A percentile compares a stretch with the other conserved stretches of the same genome.
Evolutionary conservation across 2,888 invertebrate species (phyloP).

Genomic region (Dolichomitus sp.): DNA sequence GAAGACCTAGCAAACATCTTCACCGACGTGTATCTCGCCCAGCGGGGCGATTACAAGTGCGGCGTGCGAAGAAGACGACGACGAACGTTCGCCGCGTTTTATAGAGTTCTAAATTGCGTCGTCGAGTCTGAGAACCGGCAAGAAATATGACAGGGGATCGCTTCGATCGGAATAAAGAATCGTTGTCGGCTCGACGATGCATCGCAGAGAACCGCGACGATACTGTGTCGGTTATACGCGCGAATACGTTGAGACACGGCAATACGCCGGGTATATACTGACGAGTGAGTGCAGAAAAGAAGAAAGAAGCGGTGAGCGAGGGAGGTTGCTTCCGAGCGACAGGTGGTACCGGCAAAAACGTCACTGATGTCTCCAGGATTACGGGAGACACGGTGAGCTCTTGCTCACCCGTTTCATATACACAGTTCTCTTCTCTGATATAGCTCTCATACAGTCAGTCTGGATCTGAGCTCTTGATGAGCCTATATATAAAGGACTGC

Average conservation of each 20-base stretch:
- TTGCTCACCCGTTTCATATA: constrained; percentile 66
- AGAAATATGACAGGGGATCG: constrained; percentile 82
- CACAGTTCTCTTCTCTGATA: constrained; percentile 6
- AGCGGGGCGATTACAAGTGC: constrained; percentile 20
- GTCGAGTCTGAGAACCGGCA: constrained; percentile 74
- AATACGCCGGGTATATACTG: constrained; percentile 2
- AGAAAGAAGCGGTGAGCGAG: constrained; percentile 69
- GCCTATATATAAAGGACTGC: constrained; percentile 20
- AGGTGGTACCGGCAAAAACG: constrained; percentile 79
- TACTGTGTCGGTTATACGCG: constrained; percentile 7
- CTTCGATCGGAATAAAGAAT: constrained; percentile 80
- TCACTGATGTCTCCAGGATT: constrained; percentile 76
- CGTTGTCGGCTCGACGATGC: constrained; percentile 55
- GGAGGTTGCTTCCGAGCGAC: constrained; percentile 73
- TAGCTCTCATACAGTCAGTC: not conserved
- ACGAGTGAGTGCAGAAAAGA: constrained; percentile 54
- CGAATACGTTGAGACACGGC: constrained; percentile 3
- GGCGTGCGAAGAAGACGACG: constrained; percentile 28
- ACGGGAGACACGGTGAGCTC: constrained; percentile 62
- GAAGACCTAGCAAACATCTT: constrained; percentile 15
- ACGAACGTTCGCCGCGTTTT: constrained; percentile 59
- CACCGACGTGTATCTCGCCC: constrained; percentile 21
- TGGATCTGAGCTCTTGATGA: constrained; percentile 37
- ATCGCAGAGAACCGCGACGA: constrained; percentile 20
- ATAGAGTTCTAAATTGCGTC: constrained; percentile 78